Conservation (phyloP, 2,797 vertebrate species). For the Simalia tracyae region DNA sequence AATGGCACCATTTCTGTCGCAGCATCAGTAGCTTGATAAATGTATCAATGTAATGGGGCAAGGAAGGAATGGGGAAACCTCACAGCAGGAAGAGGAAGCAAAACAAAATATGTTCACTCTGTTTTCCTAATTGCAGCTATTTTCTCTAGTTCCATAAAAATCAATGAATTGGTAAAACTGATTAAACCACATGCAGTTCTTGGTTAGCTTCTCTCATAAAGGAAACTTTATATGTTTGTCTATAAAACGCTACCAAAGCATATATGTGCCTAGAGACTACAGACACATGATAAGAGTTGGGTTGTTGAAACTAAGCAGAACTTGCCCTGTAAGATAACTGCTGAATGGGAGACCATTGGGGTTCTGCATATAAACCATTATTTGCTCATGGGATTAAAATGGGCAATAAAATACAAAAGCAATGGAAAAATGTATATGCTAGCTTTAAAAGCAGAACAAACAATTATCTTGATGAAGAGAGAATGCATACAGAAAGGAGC, state of each 20-base stretch:
- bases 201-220: neutral
- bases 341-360: neutral
- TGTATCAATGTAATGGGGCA: neutral
- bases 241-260: slow-evolving; percentile 1
- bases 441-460: neutral
- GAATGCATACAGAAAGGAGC: neutral
- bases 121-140: neutral
- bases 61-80: neutral
- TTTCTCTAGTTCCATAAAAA: neutral
- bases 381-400: neutral
- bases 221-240: neutral
- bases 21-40: neutral
- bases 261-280: neutral
- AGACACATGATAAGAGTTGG: neutral
- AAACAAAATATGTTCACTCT: neutral
- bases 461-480: neutral
- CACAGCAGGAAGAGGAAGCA: neutral
- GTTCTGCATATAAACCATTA: neutral
- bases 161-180: slow-evolving; percentile 22
- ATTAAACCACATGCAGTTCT: slow-evolving; percentile 9
- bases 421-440: neutral
- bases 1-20: neutral
- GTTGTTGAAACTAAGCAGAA: neutral
- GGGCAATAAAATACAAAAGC: neutral
- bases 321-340: neutral